Evolutionary conservation across 2,113 vertebrate genomes (phyloP).

Genomic region (Sphaerodactylus townsendi): DNA sequence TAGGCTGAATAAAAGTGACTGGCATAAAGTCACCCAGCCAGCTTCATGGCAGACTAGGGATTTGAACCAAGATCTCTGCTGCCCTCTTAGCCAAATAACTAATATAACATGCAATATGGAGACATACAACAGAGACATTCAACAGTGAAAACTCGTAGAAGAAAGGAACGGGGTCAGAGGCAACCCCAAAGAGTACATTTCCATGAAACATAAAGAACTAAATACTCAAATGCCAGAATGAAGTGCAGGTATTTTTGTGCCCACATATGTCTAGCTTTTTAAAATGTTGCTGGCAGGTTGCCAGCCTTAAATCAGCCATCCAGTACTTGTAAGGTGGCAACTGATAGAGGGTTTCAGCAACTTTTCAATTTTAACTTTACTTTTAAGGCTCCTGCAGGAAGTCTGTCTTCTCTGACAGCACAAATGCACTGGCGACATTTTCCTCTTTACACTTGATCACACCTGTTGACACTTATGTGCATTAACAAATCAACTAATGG

Average conservation of each 20-base stretch:
- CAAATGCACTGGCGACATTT: constrained; percentile 36
- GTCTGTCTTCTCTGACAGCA: constrained; percentile 41
- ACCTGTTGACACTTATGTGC: constrained; percentile 30
- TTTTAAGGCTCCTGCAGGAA: constrained; percentile 40
- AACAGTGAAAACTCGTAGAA: constrained; percentile 1
- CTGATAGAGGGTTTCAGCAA: constrained; percentile 55
- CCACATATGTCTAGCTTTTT: constrained; percentile 17
- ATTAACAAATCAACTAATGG: constrained; percentile 50
- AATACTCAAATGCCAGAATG: constrained; percentile 45
- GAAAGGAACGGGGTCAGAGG: neutral
- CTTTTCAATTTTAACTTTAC: constrained; percentile 52
- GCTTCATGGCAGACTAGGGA: too few species aligned
- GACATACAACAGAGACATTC: constrained; percentile 7
- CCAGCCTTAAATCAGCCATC: constrained; percentile 53
- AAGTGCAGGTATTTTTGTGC: constrained; percentile 56
- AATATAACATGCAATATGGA: constrained; percentile 14
- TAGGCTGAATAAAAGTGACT: too few species aligned
- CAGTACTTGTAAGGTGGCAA: constrained; percentile 49
- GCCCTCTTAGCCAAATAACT: too few species aligned
- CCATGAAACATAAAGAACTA: constrained; percentile 48
- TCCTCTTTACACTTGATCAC: constrained; percentile 45
- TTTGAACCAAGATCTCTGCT: too few species aligned
- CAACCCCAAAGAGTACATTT: constrained; percentile 31
- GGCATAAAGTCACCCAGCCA: too few species aligned
- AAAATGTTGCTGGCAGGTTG: constrained; percentile 48